Evolutionary conservation across 1,140 invertebrate species (phyloP), one percentile per base, ranked within the genome.

Genomic region (Latrodectus geometricus): DNA sequence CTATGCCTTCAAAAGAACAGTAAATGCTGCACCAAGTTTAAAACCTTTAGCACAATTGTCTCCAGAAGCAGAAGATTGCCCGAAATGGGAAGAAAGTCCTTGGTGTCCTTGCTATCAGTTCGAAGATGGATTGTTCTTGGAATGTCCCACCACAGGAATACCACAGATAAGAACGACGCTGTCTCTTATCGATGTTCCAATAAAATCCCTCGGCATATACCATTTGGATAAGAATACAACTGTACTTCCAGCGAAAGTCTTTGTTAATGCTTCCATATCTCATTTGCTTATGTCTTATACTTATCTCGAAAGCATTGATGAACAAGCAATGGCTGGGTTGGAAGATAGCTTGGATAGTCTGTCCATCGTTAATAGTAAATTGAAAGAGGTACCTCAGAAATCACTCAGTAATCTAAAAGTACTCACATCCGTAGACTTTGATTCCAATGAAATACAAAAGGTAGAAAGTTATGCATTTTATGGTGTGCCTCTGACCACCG

Each of bases 31-130:
- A 20, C 73, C 82, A 68, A 56, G 48, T 15, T 56, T 75, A 9
- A 86, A 86, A 49, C 56, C 83, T 12, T 54, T 86, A 5, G 83
- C 83, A 14, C 83, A 86, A 48, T n/a, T 80, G 15, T 87, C 78
- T n/a, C 69, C 73, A 15, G 76, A 81, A n/a, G 65, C 74, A 2
- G 78, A 88, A 54, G 80, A 85, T 17, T 88, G 87, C 20, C 87
- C 87, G 20, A 81, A 81, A 9, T 85, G 75, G 69, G 87, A 88
- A 21, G 80, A 88, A 9, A 84, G 80, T 12, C 81, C 87, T 5
- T 88, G 87, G 87, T 97, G 96, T 92, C 95, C 96, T 0, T 97
- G 96, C 91, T 97, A 97, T 92, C 95, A 95, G 91, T 96, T 97
- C 90, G 95, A 97, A 90, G 96, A 96, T 92, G 96, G 96, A 50